Evolutionary conservation across 2,888 invertebrate genomes (phyloP), one percentile per base, ranked within the genome.

Genomic region (Bedellia somnulentella): DNA sequence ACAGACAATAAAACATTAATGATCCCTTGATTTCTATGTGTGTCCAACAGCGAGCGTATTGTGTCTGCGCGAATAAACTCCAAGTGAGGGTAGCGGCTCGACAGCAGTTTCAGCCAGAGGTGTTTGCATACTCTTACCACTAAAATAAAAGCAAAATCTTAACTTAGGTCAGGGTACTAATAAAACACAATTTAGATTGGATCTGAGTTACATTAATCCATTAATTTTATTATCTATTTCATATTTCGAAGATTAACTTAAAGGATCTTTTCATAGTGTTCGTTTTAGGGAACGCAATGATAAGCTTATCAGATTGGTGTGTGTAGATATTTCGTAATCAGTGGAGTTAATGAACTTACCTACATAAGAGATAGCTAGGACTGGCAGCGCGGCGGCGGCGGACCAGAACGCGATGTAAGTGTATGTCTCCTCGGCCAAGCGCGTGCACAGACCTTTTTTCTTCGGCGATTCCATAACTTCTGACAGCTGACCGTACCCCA

Each of bases 21-120:
- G 36, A 87, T 82, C 6, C 87, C 87, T 42, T 86, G 86, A 50
- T 87, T 87, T 34, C 86, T 67, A 31, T 80, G 81, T 0, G 87
- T 87, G 46, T 88, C 87, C 29, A 87, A 77, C 3, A 87, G 57
- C 0, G 85, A 82, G 4, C 87, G 76, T 17, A 87, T 71, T 21
- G 83, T 82, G 43, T 80, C 80, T 1, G 78, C 78, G 36, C 62
- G 67, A 23, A 83, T 80, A 43, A 84, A 81, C 38, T 81, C 80
- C 32, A 83, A 45, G n/a, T 67, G 57, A 2, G 82, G 81, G 43
- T 80, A 82, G 37, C 78, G 64, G 39, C 78, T 78, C 10, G 79
- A 77, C 12, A 84, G 52, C 17, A 82, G 43, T 42, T 75, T 78
- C 40, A 82, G 63, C 67, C 80, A 80, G 30, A 80, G 40, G 37